Evolutionary conservation across 2,113 vertebrate species (phyloP).

Genomic region (Uropsilus gracilis): DNA sequence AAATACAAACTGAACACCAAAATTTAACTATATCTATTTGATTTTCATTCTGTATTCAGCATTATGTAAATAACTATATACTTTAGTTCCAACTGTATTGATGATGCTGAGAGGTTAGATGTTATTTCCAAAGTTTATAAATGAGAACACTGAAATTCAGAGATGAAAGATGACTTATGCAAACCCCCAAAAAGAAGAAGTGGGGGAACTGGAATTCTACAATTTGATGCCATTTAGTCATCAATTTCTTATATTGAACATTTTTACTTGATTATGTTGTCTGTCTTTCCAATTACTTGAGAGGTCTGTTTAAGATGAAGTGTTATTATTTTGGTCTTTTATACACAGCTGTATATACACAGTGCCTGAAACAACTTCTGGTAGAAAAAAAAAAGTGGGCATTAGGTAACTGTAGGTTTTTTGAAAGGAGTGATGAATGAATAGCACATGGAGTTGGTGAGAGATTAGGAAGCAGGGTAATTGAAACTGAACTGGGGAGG

Average conservation of each 20-base stretch:
- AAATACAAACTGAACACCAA: not conserved
- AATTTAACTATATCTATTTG: not conserved
- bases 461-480: not conserved
- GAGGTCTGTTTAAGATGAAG: not conserved
- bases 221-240: not conserved
- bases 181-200: not conserved
- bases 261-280: not conserved
- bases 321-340: not conserved
- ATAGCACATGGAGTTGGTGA: not conserved
- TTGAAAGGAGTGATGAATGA: not conserved
- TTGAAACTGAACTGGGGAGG: not conserved
- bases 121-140: slow-evolving; percentile 34
- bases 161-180: not conserved
- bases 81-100: not conserved
- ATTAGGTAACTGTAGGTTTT: not conserved
- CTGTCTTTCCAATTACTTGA: not conserved
- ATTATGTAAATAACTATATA: slow-evolving; percentile 43
- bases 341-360: not conserved
- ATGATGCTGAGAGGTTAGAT: not conserved
- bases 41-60: not conserved
- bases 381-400: not conserved
- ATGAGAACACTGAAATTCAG: not conserved
- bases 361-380: not conserved
- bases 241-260: not conserved
- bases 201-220: not conserved